Base-by-base conservation (phyloP, 2,888 invertebrate genomes). In the Andrena dorsata region DNA sequence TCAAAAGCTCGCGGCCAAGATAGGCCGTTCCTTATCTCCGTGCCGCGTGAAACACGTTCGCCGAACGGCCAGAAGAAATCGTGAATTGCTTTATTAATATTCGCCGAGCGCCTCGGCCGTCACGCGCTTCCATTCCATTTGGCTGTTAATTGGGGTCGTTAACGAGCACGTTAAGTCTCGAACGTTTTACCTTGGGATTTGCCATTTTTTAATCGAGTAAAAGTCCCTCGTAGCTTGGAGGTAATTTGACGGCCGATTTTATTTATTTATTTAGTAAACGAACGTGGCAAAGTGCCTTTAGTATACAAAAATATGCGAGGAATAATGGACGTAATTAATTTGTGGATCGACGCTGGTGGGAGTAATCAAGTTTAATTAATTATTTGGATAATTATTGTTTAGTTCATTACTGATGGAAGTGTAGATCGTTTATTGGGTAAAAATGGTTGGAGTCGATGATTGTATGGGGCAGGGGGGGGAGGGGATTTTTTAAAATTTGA, bases 11-110 rank as follows among this genome's bases (percentile, higher is more conserved):
- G 51, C 47, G n/a, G 32, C 51, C 51, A 8, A 68, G 68, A 68
- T 74, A 68, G 47, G 2, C 20, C 53, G 28, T 53, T 68, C 1
- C 63, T 78, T 78, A 74, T 78, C 74, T 23, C 56, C 56, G n/a
- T 28, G 5, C 23, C 61, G 61, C 66, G 74, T 3, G 66, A 63
- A 78, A 78, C 66, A 56, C 61, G 68, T 74, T 73, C 61, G 47
- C 53, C 56, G 68, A 73, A 61, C 41, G 56, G 53, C 63, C 66
- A 63, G 47, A 66, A 68, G 47, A 74, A 68, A 74, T 78, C 78
- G 28, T 20, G 51, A 61, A 68, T 7, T 28, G 61, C 64, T 68
- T 53, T 68, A 74, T 78, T 56, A 74, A 74, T 47, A 63, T 41
- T 68, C 60, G 35, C 28, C 16, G 26, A n/a, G 26, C 8, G 30